A percentile compares a stretch with the other conserved stretches of the same genome.
Conservation (phyloP, 2,797 vertebrate genomes). For the Bothrops alternatus region DNA sequence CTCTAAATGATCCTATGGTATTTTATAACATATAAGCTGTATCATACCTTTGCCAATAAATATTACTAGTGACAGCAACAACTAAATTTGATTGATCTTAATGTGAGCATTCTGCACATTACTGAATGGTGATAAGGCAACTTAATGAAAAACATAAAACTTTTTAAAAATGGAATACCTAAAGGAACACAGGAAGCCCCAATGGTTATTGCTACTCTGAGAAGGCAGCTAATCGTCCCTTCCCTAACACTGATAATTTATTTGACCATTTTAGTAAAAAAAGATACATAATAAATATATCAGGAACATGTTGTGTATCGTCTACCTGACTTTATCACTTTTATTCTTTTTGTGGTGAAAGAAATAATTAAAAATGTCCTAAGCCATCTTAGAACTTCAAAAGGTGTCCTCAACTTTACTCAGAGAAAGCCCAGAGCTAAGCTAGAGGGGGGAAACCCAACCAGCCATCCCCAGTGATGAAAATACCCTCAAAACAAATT, state of each 20-base stretch:
- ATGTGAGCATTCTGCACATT: not conserved
- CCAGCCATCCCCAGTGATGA: not conserved
- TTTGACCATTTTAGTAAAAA: not conserved
- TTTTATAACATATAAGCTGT: not conserved
- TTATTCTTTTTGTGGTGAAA: not conserved
- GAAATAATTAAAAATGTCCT: not conserved
- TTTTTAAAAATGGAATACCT: not conserved
- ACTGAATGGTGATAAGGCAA: not conserved
- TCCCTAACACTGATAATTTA: not conserved
- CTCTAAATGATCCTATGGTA: not conserved
- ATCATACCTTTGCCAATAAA: constrained; percentile 8
- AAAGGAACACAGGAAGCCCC: not conserved
- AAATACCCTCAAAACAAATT: not conserved
- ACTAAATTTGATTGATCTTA: not conserved
- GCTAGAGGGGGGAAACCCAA: not conserved
- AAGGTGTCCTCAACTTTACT: not conserved
- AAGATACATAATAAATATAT: not conserved
- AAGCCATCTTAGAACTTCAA: not conserved
- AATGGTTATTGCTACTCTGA: not conserved
- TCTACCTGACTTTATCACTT: not conserved
- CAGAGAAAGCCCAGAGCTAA: not conserved
- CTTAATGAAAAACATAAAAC: not conserved
- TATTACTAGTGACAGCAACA: constrained; percentile 6
- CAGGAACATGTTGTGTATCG: not conserved
- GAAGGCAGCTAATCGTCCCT: not conserved